Percentiles rank a stretch among this genome's conserved stretches.
Evolutionary conservation across 2,797 vertebrate genomes (phyloP).

Genomic region (Thalassophryne amazonica): DNA sequence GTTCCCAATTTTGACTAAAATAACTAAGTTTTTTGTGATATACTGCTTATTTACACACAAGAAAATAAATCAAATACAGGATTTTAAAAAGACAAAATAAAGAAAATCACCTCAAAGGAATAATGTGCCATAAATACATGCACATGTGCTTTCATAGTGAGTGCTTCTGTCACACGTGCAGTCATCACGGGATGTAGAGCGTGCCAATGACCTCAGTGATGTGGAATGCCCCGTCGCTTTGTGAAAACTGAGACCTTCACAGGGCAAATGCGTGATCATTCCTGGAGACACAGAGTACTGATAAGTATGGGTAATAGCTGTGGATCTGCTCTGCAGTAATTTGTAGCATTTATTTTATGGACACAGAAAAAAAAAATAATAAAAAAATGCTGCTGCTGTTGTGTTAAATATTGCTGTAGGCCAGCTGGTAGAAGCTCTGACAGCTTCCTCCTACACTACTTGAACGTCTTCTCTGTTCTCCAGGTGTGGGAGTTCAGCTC

Average conservation of each 20-base stretch:
- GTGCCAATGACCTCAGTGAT: conserved; percentile 40
- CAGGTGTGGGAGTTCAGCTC: conserved; percentile 96
- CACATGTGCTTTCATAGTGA: conserved; percentile 21
- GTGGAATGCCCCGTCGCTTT: conserved; percentile 49
- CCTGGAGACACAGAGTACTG: conserved; percentile 38
- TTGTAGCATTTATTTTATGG: conserved; percentile 16
- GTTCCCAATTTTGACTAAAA: too few species aligned
- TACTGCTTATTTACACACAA: too few species aligned
- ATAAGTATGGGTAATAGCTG: conserved; percentile 52
- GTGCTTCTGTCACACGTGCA: conserved; percentile 4
- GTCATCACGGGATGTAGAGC: conserved; percentile 25
- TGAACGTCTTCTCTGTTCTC: conserved; percentile 29
- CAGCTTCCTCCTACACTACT: conserved; percentile 9
- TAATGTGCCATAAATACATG: background rate
- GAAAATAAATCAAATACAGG: too few species aligned
- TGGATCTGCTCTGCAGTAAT: conserved; percentile 42
- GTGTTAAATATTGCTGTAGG: conserved; percentile 10
- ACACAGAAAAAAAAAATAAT: too few species aligned
- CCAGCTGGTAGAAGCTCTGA: conserved; percentile 3
- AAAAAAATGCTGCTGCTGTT: too few species aligned
- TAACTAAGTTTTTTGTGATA: too few species aligned
- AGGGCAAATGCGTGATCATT: conserved; percentile 43
- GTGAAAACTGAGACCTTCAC: conserved; percentile 25
- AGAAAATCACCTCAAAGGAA: background rate
- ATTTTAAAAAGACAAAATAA: too few species aligned